Evolutionary conservation across 2,888 invertebrate species (phyloP), one percentile per base, ranked within the genome.

Genomic region (Drosophila cyrtoloma): DNA sequence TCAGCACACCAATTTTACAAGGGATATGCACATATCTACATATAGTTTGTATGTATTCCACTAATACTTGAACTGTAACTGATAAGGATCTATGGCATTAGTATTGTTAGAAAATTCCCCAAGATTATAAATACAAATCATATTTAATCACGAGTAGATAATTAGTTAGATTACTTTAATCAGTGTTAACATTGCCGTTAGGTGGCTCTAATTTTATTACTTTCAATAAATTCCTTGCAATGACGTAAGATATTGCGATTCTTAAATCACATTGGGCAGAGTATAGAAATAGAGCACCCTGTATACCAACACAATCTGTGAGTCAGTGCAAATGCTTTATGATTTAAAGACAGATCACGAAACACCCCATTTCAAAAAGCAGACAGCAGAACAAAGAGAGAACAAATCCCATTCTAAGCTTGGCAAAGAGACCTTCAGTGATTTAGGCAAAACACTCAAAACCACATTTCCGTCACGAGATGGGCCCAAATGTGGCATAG

Each of bases 81-180:
- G 77, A 78, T 78, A 59, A 44, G 47, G 35, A 70, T 65, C 62
- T 37, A 28, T 26, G 19, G 22, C 42, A 44, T 19, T 52, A 62
- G 42, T 57, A 62, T 32, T 62, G 58, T 44, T 22, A 53, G 52
- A 53, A 77, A 77, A 64, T 69, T 42, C 28, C 5, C 33, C 2
- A 1, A 30, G 42, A 26, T 32, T 73, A 58, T 52, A 60, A 51
- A 76, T 76, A 47, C 60, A 68, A 63, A 65, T 78, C 61, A 55
- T 44, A 53, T 52, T 59, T 71, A 71, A 68, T 71, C 71, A 52
- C 50, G 44, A 10, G 22, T 16, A 60, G 59, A 72, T 79, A 76
- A 79, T 79, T 79, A 63, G 56, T 72, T 72, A 55, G 80, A 76
- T 76, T 78, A 65, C 22, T 56, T 28, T 52, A 60, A 69, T 72